Base-by-base conservation (phyloP, 2,797 vertebrate species). In the Helostoma temminkii region DNA sequence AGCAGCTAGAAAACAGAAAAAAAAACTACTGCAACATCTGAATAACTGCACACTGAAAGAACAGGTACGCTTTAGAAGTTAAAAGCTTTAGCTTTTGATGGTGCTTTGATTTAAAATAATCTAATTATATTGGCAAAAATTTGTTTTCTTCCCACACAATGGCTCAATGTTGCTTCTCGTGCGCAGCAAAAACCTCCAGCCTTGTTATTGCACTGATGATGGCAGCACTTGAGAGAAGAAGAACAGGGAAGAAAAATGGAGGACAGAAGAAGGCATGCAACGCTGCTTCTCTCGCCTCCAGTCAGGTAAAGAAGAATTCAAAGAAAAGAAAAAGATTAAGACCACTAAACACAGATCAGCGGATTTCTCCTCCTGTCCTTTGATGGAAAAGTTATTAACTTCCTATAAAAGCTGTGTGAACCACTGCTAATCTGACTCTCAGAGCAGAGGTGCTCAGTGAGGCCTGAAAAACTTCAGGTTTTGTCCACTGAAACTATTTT, bases 61-160 rank as follows among this genome's bases (percentile, higher is more conserved):
- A 94, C 83, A 86, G 65, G 88, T 90, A 91, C 88, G 91, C 84
- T 66, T 94, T 84, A 91, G 89, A 94, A 95, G 95, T 91, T 91
- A 94, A 70, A 94, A 89, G 85, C 92, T 89, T 93, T 83, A 85
- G 91, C 18, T 64, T 54, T 52, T 55, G 47, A 65, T 19, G 5
- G 46, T 72, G 50, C 39, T 71, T 78, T 74, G 41, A 66, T 74
- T 87, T 56, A 71, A 89, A 87, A 92, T 92, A 88, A 90, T 80
- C 89, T 92, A 94, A 94, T 93, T 92, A 96, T 90, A 93, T 87
- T 91, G 95, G 94, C 94, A 95, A 93, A 80, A 60, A 16, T 45
- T 19, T 91, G 78, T 77, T 61, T 81, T 94, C 91, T 92, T 91
- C 90, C 85, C 89, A 93, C 91, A 94, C 87, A 91, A 89, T 79